Conservation (phyloP, 2,113 vertebrate species). For the Oncorhynchus keta region DNA sequence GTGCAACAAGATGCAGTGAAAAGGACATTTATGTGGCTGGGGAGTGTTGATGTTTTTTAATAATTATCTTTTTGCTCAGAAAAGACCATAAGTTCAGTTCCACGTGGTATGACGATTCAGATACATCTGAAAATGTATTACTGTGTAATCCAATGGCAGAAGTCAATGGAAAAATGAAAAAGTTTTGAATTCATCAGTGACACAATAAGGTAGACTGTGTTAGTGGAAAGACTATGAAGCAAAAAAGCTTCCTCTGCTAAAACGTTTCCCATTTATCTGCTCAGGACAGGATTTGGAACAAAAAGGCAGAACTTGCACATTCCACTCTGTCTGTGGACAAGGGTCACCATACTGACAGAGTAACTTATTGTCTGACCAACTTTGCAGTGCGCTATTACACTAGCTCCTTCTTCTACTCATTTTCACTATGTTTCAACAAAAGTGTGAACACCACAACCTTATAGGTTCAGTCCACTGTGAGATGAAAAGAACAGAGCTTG, state of each 20-base stretch:
- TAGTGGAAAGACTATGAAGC: not conserved
- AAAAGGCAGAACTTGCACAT: not conserved
- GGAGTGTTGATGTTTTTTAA: constrained; percentile 25
- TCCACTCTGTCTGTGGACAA: not conserved
- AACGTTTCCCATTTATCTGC: not conserved
- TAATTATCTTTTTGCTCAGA: constrained; percentile 13
- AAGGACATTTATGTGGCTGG: constrained; percentile 50
- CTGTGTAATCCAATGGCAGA: not conserved
- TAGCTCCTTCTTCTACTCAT: not conserved
- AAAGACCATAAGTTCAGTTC: constrained; percentile 10
- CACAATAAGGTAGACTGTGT: not conserved
- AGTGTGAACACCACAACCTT: constrained; percentile 15
- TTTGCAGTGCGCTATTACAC: not conserved
- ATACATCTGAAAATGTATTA: not conserved
- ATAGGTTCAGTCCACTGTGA: not conserved
- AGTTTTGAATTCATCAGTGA: constrained; percentile 20
- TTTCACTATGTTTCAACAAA: constrained; percentile 2
- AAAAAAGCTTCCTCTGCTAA: not conserved
- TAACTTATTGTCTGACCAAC: constrained; percentile 11
- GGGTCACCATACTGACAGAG: constrained; percentile 5
- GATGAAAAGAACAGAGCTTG: constrained; percentile 23
- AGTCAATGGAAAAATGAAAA: not conserved
- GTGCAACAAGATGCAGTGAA: constrained; percentile 19
- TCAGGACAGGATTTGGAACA: constrained; percentile 10
- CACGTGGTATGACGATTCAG: constrained; percentile 37